Conservation (phyloP, 2,888 invertebrate species). For the Parnassius mnemosyne region DNA sequence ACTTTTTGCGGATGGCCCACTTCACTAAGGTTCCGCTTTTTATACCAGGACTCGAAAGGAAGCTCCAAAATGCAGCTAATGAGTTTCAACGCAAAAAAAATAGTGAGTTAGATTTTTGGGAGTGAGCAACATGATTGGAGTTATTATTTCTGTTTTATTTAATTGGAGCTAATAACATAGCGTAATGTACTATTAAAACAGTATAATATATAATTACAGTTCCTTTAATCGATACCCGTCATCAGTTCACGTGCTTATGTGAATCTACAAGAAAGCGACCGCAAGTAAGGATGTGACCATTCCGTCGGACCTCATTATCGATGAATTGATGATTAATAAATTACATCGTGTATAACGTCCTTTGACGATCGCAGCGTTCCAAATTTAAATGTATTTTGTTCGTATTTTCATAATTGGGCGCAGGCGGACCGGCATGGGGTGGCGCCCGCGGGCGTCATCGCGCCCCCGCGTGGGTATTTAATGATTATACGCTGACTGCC, state of each 20-base stretch:
- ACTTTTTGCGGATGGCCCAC: slow-evolving; percentile 24
- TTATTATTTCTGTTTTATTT: neutral
- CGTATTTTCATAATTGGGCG: slow-evolving; percentile 80
- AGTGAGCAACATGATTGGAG: neutral
- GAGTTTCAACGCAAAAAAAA: neutral
- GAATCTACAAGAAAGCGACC: slow-evolving; percentile 33
- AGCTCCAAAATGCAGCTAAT: slow-evolving; percentile 16
- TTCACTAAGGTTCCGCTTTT: slow-evolving; percentile 9
- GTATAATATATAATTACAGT: neutral
- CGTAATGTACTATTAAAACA: neutral
- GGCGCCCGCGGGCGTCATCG: slow-evolving; percentile 56
- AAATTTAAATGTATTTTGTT: slow-evolving; percentile 77
- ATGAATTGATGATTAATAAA: slow-evolving; percentile 31
- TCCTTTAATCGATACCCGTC: slow-evolving; percentile 34
- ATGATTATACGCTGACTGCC: slow-evolving; percentile 27
- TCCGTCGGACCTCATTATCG: slow-evolving; percentile 30
- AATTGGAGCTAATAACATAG: neutral
- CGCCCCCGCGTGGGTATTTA: slow-evolving; percentile 25
- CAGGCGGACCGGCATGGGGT: slow-evolving; percentile 52
- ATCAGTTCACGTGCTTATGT: slow-evolving; percentile 31
- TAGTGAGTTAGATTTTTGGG: too few relatives aligned
- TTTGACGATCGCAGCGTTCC: slow-evolving; percentile 58
- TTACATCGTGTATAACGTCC: slow-evolving; percentile 38
- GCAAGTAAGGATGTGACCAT: slow-evolving; percentile 50
- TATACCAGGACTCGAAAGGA: slow-evolving; percentile 12